A percentile compares a stretch with the other conserved stretches of the same genome.
Evolutionary conservation across 2,888 invertebrate species (phyloP).

Genomic region (Cheilosia variabilis): DNA sequence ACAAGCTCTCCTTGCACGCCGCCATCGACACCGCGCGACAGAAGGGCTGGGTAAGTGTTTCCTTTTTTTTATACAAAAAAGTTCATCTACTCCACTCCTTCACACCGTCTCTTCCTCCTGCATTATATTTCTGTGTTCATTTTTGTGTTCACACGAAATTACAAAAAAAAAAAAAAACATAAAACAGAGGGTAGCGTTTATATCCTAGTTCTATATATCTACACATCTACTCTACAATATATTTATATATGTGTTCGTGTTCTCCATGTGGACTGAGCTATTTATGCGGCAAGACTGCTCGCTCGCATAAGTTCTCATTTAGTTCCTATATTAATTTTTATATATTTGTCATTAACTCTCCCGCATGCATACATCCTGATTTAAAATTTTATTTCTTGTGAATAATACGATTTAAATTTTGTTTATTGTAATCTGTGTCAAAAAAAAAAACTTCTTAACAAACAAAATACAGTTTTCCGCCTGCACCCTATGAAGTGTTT

Average conservation of each 20-base stretch:
- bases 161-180: constrained; percentile 20
- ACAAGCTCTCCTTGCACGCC: constrained; percentile 84
- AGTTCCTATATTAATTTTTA: constrained; percentile 19
- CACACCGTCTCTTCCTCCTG: constrained; percentile 47
- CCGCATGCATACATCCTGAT: constrained; percentile 56
- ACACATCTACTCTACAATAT: constrained; percentile 35
- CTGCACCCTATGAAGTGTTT: constrained; percentile 84
- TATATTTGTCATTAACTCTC: constrained; percentile 16
- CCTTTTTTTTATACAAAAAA: constrained; percentile 4
- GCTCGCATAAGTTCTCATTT: constrained; percentile 51
- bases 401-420: constrained; percentile 69
- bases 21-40: constrained; percentile 83
- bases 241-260: constrained; percentile 57
- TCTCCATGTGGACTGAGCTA: constrained; percentile 54
- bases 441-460: constrained; percentile 38
- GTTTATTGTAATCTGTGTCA: constrained; percentile 68
- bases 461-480: constrained; percentile 80
- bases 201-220: constrained; percentile 56
- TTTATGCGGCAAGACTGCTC: constrained; percentile 39
- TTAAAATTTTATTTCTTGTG: constrained; percentile 56
- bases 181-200: constrained; percentile 69
- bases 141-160: constrained; percentile 69
- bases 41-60: constrained; percentile 82
- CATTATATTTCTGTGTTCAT: constrained; percentile 62
- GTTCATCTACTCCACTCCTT: constrained; percentile 22